Evolutionary conservation across 2,797 vertebrate genomes (phyloP).

Genomic region (Trematomus bernacchii): DNA sequence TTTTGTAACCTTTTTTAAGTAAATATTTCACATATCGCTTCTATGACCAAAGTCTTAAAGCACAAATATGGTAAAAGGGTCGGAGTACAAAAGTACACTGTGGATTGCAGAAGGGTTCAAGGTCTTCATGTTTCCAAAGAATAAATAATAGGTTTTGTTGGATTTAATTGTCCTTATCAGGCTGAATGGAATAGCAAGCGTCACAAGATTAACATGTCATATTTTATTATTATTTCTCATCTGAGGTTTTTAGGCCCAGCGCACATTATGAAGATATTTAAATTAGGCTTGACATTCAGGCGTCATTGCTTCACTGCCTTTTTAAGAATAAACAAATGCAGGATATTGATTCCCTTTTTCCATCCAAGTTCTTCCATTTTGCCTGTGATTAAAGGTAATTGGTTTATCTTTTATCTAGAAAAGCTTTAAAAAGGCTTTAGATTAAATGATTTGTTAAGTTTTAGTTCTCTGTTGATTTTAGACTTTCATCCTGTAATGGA

Average conservation of each 20-base stretch:
- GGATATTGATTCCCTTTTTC: slow-evolving; percentile 34
- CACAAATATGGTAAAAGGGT: background rate
- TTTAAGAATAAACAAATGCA: slow-evolving; percentile 22
- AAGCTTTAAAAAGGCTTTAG: slow-evolving; percentile 30
- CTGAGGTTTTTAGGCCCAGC: slow-evolving; percentile 1
- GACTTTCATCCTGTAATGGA: background rate
- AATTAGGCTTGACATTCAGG: slow-evolving; percentile 15
- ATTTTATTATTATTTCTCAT: background rate
- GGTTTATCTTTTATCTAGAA: slow-evolving; percentile 4
- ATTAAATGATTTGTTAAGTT: slow-evolving; percentile 10
- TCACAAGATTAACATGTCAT: background rate
- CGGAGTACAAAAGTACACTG: background rate
- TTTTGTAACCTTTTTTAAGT: slow-evolving; percentile 4
- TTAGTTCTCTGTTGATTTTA: slow-evolving; percentile 4
- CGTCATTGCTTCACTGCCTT: background rate
- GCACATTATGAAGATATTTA: slow-evolving; percentile 1
- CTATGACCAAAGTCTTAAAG: background rate
- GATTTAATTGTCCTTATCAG: background rate
- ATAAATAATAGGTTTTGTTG: background rate
- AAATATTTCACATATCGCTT: slow-evolving; percentile 7
- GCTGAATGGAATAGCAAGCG: background rate
- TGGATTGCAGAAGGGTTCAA: background rate
- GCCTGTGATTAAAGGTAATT: slow-evolving; percentile 8
- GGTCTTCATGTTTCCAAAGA: background rate
- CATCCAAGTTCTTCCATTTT: slow-evolving; percentile 22